Conservation (phyloP, 1,140 invertebrate species). For the Gonatopus flavifemur region DNA sequence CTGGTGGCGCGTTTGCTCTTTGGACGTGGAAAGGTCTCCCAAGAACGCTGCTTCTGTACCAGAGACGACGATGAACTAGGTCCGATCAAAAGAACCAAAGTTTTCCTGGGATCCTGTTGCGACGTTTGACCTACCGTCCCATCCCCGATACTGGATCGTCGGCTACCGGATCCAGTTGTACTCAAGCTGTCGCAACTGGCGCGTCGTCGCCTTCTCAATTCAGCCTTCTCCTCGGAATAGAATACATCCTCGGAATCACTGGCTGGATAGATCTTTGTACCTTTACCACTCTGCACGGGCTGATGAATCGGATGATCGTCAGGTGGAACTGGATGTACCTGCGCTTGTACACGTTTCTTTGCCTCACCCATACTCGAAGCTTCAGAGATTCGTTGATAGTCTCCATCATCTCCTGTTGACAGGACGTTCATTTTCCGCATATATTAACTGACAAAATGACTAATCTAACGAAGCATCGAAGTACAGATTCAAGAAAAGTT, state of each 20-base stretch:
- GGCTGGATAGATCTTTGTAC: slow-evolving; percentile 60
- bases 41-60: slow-evolving; percentile 66
- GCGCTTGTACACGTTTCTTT: slow-evolving; percentile 60
- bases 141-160: slow-evolving; percentile 56
- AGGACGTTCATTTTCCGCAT: slow-evolving; percentile 9
- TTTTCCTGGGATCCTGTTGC: slow-evolving; percentile 55
- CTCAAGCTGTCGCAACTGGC: slow-evolving; percentile 53
- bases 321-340: slow-evolving; percentile 56
- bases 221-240: slow-evolving; percentile 45
- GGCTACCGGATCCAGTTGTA: slow-evolving; percentile 52
- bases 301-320: slow-evolving; percentile 38
- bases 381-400: slow-evolving; percentile 67
- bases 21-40: slow-evolving; percentile 68
- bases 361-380: slow-evolving; percentile 52
- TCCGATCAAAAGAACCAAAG: slow-evolving; percentile 56
- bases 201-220: slow-evolving; percentile 39
- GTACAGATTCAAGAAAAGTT: too few species aligned
- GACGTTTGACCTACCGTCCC: slow-evolving; percentile 50
- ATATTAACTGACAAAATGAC: too few species aligned
- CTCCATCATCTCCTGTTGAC: slow-evolving; percentile 55
- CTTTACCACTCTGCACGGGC: slow-evolving; percentile 26
- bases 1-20: slow-evolving; percentile 49
- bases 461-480: too few species aligned
- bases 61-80: slow-evolving; percentile 52
- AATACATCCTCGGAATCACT: slow-evolving; percentile 67